Base-by-base conservation (phyloP, 1,140 invertebrate genomes). In the Drosophila malerkotliana region DNA sequence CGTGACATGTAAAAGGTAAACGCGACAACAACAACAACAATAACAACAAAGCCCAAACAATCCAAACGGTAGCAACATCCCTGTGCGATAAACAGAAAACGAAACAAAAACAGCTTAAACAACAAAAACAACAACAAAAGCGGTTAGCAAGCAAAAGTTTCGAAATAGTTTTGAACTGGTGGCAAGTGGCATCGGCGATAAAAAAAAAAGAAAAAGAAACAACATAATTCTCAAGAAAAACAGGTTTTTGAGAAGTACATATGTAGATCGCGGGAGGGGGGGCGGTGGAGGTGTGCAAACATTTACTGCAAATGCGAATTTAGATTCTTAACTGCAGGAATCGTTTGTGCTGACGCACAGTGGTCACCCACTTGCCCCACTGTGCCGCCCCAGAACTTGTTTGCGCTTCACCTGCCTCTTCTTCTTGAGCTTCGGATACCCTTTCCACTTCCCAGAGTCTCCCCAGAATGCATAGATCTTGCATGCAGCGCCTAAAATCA, bases 1-100 rank as follows among this genome's bases (percentile, higher is more conserved):
- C 59, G 53, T 74, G 58, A 64, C 69, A 71, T 72, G 67, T 72
- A 72, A 72, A 49, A 72, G 74, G 72, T 54, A 75, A 74, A 74
- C 49, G 60, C 48, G 53, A 75, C 21, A 21, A 21, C 21, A 66
- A 24, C 51, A 64, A 56, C 61, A 62, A 28, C 5, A 66, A 24
- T 41, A 63, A 56, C 51, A 62, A 54, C 34, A 52, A 39, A 18
- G 21, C 26, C 34, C 10, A 62, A 34, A 21, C 24, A 24, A 15
- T 1, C 44, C 39, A 57, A 67, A 75, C 72, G 55, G 72, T 59
- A 41, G 54, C 72, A 51, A 55, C 55, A 75, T 58, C 30, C 44
- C 34, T 51, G 54, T 34, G 44, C 44, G 56, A 56, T 57, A 74
- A 39, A 57, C 21, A 44, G 51, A 34, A 34, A 34, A 45, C 32